Base-by-base conservation (phyloP, 1,140 invertebrate species). In the honey bee (Apis mellifera) region DNA sequence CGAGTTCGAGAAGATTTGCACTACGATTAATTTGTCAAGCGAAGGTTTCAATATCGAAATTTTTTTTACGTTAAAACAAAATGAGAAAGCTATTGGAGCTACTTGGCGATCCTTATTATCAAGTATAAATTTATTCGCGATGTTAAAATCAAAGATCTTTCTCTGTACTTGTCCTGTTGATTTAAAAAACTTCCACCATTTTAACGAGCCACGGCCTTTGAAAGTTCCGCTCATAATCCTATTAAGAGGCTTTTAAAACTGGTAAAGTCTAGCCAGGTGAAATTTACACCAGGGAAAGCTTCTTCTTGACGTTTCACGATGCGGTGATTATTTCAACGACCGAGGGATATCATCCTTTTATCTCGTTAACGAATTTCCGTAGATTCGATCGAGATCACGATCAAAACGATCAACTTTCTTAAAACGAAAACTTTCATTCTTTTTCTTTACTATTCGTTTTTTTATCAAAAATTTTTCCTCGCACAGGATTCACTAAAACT, bases 201-300 rank as follows among this genome's bases (percentile, higher is more conserved):
- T 76, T 75, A 81, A 81, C 60, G 32, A 66, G 52, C 70, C 32
- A 17, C 9, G 17, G 62, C 69, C 59, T 80, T 76, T 69, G 65
- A 23, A 77, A 70, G 73, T 50, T 77, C 32, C 66, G 32, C 62
- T 54, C 65, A 54, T 70, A 82, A 82, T 82, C 80, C 65, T 76
- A 77, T 82, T 77, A 82, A 77, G 64, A 26, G 77, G 76, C 73
- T 77, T 82, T 66, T 75, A 52, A 77, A 82, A 82, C 59, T 66
- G 17, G 65, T 54, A 77, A 82, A 75, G 19, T 57, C 64, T 21
- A 42, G 26, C n/a, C 54, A 48, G 62, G 54, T 69, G 55, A 82
- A 82, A 82, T 69, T 77, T 69, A 69, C 64, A 77, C 55, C 52
- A 26, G 32, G 4, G 21, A 77, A 59, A 52, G 71, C 66, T 79